phyloP scores from a whole-genome alignment of 1,140 invertebrate species.

The Octopus sinensis region DNA sequence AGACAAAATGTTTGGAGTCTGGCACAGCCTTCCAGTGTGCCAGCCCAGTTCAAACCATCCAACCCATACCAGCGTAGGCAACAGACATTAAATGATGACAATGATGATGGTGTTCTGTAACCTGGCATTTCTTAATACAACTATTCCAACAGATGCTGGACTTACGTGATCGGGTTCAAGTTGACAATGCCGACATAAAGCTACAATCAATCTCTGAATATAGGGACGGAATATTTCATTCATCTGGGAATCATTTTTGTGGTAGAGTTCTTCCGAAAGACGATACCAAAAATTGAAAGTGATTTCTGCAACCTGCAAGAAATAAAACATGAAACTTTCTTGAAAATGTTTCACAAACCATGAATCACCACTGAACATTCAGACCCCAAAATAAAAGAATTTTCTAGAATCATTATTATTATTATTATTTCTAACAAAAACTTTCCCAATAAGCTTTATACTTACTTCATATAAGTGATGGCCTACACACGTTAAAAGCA shows the following conservation, averaged over 20 bases:
- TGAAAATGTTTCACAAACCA: not conserved
- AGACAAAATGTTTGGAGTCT: too few relatives aligned
- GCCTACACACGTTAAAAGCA: slow-evolving; percentile 86
- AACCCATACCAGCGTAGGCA: too few relatives aligned
- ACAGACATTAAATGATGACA: too few relatives aligned
- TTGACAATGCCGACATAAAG: slow-evolving; percentile 81
- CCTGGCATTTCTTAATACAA: too few relatives aligned
- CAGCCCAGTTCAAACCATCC: too few relatives aligned
- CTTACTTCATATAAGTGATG: slow-evolving; percentile 93
- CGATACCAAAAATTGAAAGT: slow-evolving; percentile 97
- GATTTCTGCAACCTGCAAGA: slow-evolving; percentile 83
- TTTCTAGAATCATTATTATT: too few relatives aligned
- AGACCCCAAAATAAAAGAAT: too few relatives aligned
- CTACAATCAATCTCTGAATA: slow-evolving; percentile 81
- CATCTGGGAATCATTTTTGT: slow-evolving; percentile 75
- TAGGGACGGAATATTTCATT: slow-evolving; percentile 83
- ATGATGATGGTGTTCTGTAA: too few relatives aligned
- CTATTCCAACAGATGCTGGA: slow-evolving; percentile 21
- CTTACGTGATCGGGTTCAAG: slow-evolving; percentile 84
- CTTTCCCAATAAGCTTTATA: not conserved
- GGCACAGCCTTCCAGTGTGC: too few relatives aligned
- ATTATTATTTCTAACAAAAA: too few relatives aligned
- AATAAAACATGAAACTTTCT: slow-evolving; percentile 12
- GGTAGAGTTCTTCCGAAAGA: slow-evolving; percentile 89
- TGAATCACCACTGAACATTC: too few relatives aligned